phyloP scores from a whole-genome alignment of 1,140 invertebrate species.

The Diabrotica virgifera region DNA sequence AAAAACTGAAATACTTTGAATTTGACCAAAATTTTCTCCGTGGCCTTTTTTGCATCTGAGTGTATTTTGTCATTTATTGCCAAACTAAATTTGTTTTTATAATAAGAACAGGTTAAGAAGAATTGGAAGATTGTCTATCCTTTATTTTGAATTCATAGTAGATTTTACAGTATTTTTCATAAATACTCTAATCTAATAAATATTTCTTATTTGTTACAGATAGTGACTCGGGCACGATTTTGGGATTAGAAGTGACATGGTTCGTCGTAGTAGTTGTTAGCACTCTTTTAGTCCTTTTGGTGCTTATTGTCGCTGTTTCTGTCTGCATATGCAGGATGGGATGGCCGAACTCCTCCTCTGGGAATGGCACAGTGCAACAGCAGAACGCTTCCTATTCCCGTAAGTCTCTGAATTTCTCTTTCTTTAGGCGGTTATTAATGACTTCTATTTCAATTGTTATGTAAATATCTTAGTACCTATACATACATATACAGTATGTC shows the following conservation, averaged over 20 bases:
- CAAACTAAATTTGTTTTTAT: not conserved
- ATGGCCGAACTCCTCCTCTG: conserved; percentile 53
- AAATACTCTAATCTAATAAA: too few relatives aligned
- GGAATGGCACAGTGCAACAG: conserved; percentile 55
- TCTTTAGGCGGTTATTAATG: not conserved
- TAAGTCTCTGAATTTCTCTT: conserved; percentile 35
- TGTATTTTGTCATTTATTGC: too few relatives aligned
- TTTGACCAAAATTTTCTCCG: too few relatives aligned
- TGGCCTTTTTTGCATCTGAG: too few relatives aligned
- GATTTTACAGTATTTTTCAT: too few relatives aligned
- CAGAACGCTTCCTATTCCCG: conserved; percentile 52
- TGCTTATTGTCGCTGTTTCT: conserved; percentile 62
- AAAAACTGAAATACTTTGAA: too few relatives aligned
- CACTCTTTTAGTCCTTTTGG: conserved; percentile 62
- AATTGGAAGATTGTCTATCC: not conserved
- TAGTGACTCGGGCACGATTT: conserved; percentile 66
- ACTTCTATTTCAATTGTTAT: too few relatives aligned
- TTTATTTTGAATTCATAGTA: not conserved
- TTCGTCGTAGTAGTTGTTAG: conserved; percentile 70
- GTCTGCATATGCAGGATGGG: conserved; percentile 73
- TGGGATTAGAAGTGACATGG: conserved; percentile 72
- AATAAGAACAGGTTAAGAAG: not conserved
- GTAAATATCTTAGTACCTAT: too few relatives aligned
- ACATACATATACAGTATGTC: too few relatives aligned
- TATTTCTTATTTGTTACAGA: conserved; percentile 54